Evolutionary conservation across 2,888 invertebrate genomes (phyloP).

Genomic region (Lampropteryx suffumata): DNA sequence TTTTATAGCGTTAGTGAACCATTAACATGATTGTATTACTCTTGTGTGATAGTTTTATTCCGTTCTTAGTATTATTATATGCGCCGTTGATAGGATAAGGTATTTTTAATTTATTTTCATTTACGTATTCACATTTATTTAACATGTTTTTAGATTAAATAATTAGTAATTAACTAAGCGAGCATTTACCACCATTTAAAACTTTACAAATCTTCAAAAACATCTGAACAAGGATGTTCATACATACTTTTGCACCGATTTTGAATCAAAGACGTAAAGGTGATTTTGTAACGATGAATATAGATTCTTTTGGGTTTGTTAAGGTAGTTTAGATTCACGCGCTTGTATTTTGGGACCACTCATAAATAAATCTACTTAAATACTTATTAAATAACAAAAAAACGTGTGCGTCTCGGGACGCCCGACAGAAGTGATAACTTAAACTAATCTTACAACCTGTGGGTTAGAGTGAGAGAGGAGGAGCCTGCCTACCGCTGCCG

Average conservation of each 20-base stretch:
- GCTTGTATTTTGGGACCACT: not conserved
- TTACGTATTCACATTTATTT: not conserved
- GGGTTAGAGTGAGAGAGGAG: no score
- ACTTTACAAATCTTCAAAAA: not conserved
- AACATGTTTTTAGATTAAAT: constrained; percentile 4
- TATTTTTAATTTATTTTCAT: not conserved
- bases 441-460: no score
- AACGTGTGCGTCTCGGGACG: no score
- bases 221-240: constrained; percentile 11
- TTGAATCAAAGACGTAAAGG: no score
- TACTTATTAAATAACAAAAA: no score
- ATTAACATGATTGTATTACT: not conserved
- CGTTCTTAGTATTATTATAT: constrained; percentile 3
- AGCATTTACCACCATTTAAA: constrained; percentile 14
- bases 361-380: no score
- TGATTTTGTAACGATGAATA: not conserved
- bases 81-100: not conserved
- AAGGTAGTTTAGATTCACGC: no score
- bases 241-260: constrained; percentile 15
- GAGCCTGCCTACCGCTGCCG: no score
- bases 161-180: constrained; percentile 8
- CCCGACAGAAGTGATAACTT: no score
- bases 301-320: not conserved
- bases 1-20: not conserved
- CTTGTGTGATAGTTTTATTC: constrained; percentile 1